A percentile compares a stretch with the other conserved stretches of the same genome.
phyloP scores from a whole-genome alignment of 2,888 invertebrate genomes.

The Luperina testacea region DNA sequence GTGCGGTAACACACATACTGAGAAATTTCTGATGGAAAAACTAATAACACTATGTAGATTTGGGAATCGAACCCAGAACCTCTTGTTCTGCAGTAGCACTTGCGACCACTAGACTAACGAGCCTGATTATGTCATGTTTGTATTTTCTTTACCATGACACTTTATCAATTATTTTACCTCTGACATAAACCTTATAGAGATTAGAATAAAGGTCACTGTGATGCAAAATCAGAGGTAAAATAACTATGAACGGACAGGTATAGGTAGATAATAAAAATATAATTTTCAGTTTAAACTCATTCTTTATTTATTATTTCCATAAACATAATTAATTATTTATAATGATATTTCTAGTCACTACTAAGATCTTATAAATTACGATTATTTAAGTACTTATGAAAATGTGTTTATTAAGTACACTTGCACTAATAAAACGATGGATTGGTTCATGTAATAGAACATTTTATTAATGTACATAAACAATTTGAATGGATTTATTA shows the following conservation, averaged over 20 bases:
- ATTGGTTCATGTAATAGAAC: conserved; percentile 54
- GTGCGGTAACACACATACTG: too few species aligned
- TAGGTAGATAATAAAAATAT: not conserved
- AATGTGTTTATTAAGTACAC: conserved; percentile 77
- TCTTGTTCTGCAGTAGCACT: not conserved
- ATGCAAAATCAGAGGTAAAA: too few species aligned
- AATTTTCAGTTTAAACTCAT: conserved; percentile 73
- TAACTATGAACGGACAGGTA: too few species aligned
- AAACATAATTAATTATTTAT: conserved; percentile 81
- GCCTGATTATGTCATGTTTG: not conserved
- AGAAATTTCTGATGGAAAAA: not conserved
- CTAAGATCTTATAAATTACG: conserved; percentile 81
- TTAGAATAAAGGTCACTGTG: too few species aligned
- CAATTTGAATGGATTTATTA: conserved; percentile 55
- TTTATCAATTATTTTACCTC: not conserved
- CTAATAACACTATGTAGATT: not conserved
- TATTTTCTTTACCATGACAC: not conserved
- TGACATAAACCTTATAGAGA: too few species aligned
- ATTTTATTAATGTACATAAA: conserved; percentile 39
- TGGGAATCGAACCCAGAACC: too few species aligned
- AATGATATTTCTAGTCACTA: conserved; percentile 81
- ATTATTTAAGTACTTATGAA: conserved; percentile 79
- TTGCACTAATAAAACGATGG: conserved; percentile 68
- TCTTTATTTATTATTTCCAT: conserved; percentile 86
- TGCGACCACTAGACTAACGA: not conserved